Evolutionary conservation across 1,140 invertebrate genomes (phyloP), one percentile per base, ranked within the genome.

Genomic region (Colletes latitarsis): DNA sequence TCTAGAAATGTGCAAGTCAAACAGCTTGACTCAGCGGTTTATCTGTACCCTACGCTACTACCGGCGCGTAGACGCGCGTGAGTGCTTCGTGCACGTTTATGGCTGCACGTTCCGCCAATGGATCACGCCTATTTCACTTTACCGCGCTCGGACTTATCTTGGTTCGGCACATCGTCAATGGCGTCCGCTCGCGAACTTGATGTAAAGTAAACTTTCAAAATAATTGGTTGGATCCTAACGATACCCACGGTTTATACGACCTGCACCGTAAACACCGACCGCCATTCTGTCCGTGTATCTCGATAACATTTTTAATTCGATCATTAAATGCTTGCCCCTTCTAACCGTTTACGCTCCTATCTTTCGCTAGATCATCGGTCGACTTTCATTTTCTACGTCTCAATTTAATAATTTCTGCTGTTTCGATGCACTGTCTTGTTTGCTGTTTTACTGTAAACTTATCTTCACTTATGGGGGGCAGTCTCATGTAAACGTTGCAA

Each of bases 1-100:
- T 82, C 85, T 86, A 90, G 90, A 92, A 92, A 92, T 91, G 92
- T 91, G 89, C 89, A 92, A 92, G 92, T 92, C 90, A 92, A 92
- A 92, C 89, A 92, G 89, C 88, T 90, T 89, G 89, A 89, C 89
- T 89, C 90, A 89, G 87, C 89, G 87, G 85, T 92, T 91, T 91
- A 92, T 92, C 82, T 86, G 83, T 78, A 71, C 78, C 69, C 43
- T 63, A 66, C 74, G 64, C 70, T 64, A 64, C 74, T 66, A 62
- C 67, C 74, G 57, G 60, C 12, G 64, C 55, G 58, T 71, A 60
- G 12, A n/a, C 62, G 10, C 53, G 77, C 49, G 15, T 58, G 39
- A 77, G 53, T 30, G 30, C 53, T 53, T 53, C 39, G 21, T 62
- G 30, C 68, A 19, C 77, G 68, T 83, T 85, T 85, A 77, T 81